Evolutionary conservation across 2,888 invertebrate genomes (phyloP).

Genomic region (Ophraella communa): DNA sequence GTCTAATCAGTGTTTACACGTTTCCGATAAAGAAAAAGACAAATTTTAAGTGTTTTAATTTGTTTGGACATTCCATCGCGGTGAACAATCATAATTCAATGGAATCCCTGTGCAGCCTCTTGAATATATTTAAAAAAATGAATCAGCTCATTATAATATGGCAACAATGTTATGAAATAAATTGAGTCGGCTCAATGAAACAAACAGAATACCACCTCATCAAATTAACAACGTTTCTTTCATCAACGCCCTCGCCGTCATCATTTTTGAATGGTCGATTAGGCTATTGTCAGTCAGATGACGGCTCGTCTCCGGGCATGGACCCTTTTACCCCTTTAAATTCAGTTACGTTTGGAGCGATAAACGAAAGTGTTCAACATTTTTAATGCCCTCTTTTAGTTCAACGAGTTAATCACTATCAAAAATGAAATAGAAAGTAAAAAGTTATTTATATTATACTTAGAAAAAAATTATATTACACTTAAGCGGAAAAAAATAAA

Average conservation of each 20-base stretch:
- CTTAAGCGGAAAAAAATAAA: background rate
- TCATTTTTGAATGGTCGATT: slow-evolving; percentile 38
- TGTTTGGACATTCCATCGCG: too few species aligned
- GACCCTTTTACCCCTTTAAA: slow-evolving; percentile 18
- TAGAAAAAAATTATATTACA: background rate
- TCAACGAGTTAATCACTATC: background rate
- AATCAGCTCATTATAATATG: background rate
- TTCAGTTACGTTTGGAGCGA: slow-evolving; percentile 9
- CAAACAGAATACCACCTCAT: slow-evolving; percentile 39
- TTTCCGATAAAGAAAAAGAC: too few species aligned
- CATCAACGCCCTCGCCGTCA: slow-evolving; percentile 35
- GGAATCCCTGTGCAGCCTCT: too few species aligned
- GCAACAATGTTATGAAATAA: slow-evolving; percentile 20
- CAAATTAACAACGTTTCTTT: slow-evolving; percentile 41
- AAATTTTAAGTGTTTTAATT: too few species aligned
- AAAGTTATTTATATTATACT: background rate
- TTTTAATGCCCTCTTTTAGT: background rate
- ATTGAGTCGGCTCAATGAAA: slow-evolving; percentile 27
- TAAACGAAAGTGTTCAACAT: background rate
- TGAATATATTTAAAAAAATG: too few species aligned
- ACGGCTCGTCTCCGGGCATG: slow-evolving; percentile 22
- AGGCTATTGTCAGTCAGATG: slow-evolving; percentile 42
- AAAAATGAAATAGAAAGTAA: slow-evolving; percentile 5
- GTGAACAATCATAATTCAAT: too few species aligned
- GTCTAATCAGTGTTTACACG: too few species aligned